phyloP scores from a whole-genome alignment of 1,140 invertebrate genomes.

The Antheraea mylitta region DNA sequence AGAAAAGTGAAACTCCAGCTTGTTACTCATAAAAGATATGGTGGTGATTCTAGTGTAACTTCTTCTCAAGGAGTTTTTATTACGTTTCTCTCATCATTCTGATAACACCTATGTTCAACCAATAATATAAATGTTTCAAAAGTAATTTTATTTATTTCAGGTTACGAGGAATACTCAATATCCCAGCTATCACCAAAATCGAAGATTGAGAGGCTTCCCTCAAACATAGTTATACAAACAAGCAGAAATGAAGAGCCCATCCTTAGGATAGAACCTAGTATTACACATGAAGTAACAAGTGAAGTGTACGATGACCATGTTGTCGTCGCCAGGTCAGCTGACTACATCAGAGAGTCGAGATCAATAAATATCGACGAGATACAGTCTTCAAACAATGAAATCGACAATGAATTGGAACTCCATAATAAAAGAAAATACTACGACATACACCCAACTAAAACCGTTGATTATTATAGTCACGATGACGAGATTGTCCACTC shows the following conservation, averaged over 20 bases:
- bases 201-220: slow-evolving; percentile 35
- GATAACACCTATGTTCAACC: too few species aligned
- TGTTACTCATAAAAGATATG: too few species aligned
- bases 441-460: slow-evolving; percentile 73
- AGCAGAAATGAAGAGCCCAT: slow-evolving; percentile 59
- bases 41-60: too few species aligned
- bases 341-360: slow-evolving; percentile 58
- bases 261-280: slow-evolving; percentile 68
- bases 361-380: slow-evolving; percentile 67
- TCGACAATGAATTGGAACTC: slow-evolving; percentile 70
- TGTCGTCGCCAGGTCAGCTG: slow-evolving; percentile 62
- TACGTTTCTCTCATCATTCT: too few species aligned
- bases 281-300: slow-evolving; percentile 38
- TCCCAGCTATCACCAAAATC: slow-evolving; percentile 81
- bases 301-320: slow-evolving; percentile 39
- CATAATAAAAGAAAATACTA: slow-evolving; percentile 72
- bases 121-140: neutral
- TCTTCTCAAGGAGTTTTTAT: too few species aligned
- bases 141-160: slow-evolving; percentile 55
- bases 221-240: slow-evolving; percentile 45
- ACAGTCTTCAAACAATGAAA: slow-evolving; percentile 64
- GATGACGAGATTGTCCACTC: slow-evolving; percentile 60
- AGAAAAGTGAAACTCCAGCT: too few species aligned
- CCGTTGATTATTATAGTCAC: slow-evolving; percentile 44
- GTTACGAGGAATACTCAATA: slow-evolving; percentile 78